Conservation (phyloP, 2,113 vertebrate species). For the Eubucco bourcierii region DNA sequence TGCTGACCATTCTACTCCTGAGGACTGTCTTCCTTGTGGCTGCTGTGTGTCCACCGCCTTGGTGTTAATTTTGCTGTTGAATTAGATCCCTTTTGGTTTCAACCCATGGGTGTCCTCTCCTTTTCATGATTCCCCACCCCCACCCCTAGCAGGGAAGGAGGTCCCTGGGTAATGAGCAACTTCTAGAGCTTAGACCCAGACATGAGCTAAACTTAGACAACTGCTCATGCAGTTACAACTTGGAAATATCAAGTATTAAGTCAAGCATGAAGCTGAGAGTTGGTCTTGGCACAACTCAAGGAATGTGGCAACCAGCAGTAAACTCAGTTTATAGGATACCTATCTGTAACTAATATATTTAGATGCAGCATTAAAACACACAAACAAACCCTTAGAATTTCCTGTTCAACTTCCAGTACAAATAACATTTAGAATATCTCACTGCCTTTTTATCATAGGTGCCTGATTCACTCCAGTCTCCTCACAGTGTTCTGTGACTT, state of each 20-base stretch:
- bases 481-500: neutral
- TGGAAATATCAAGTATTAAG: constrained; percentile 19
- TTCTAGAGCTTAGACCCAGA: neutral
- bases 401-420: neutral
- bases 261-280: neutral
- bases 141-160: neutral
- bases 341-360: neutral
- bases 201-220: neutral
- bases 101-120: neutral
- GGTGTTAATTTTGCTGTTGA: neutral
- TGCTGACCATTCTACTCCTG: neutral
- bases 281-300: constrained; percentile 6
- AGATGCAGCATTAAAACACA: neutral
- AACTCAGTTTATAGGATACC: neutral
- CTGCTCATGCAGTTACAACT: neutral
- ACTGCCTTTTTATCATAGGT: neutral
- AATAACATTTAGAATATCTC: neutral
- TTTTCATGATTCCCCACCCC: too few species aligned
- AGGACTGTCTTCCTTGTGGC: neutral
- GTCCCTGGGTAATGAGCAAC: neutral
- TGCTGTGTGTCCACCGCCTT: neutral
- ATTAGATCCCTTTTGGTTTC: neutral
- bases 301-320: constrained; percentile 1
- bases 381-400: neutral
- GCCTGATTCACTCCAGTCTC: neutral